Percentiles rank a stretch among this genome's conserved stretches.
Conservation (phyloP, 2,797 vertebrate species). For the Pseudochirops corinnae region DNA sequence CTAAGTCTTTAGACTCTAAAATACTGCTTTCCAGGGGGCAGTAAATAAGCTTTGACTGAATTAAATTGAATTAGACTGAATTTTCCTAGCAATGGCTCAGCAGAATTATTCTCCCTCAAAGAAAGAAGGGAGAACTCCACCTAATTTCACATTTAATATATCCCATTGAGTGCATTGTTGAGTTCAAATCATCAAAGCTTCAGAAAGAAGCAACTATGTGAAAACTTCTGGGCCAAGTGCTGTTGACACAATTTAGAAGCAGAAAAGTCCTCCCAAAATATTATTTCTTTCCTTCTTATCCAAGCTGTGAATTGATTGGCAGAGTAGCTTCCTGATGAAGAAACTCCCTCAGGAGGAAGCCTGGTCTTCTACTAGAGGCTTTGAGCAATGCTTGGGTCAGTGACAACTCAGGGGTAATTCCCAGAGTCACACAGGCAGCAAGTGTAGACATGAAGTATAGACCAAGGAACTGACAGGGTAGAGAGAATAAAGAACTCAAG, state of each 20-base stretch:
- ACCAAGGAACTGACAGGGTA: no score
- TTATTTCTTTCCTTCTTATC: neutral
- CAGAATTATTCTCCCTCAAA: neutral
- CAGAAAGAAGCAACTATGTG: neutral
- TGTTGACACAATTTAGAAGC: neutral
- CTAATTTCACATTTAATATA: neutral
- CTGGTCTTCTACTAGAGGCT: neutral
- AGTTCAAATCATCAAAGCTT: neutral
- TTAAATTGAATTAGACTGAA: neutral
- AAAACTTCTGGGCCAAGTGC: neutral
- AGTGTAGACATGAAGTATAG: neutral
- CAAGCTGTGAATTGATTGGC: neutral
- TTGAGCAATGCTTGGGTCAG: neutral
- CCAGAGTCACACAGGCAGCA: neutral
- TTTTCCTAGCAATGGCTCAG: neutral
- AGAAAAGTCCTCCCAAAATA: neutral
- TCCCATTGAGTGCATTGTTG: neutral
- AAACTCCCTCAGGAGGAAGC: neutral
- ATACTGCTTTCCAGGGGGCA: fast-evolving
- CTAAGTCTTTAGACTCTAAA: neutral
- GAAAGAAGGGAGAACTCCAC: neutral
- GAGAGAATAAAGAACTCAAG: neutral
- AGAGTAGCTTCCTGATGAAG: neutral
- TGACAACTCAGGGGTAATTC: neutral
- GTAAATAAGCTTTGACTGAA: neutral